Evolutionary conservation across 1,140 invertebrate genomes (phyloP).

Genomic region (Mycetomoellerius zeteki): DNA sequence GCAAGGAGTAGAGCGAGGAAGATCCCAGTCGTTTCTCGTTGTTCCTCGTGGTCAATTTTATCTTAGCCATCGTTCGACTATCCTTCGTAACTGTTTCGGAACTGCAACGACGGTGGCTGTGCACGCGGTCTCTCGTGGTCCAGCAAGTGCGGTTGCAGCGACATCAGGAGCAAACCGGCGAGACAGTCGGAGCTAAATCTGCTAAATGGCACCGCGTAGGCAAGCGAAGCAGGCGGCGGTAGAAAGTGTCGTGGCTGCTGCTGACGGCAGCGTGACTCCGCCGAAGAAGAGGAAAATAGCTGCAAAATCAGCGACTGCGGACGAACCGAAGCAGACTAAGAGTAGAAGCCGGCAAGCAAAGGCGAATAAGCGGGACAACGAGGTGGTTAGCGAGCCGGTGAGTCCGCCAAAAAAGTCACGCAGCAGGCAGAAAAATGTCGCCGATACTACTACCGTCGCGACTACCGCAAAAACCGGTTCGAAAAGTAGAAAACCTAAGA

Average conservation of each 20-base stretch:
- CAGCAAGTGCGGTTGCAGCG: background rate
- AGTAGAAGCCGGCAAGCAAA: background rate
- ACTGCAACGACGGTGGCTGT: background rate
- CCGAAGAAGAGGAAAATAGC: slow-evolving; percentile 53
- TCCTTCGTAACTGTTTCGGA: background rate
- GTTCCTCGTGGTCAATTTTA: background rate
- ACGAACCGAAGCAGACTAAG: background rate
- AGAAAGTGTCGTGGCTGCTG: slow-evolving; percentile 8
- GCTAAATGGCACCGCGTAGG: slow-evolving; percentile 64
- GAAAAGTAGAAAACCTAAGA: background rate
- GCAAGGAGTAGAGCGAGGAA: background rate
- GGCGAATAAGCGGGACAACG: background rate
- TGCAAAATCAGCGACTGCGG: background rate
- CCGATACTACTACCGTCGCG: background rate
- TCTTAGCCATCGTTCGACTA: background rate
- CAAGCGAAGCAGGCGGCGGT: slow-evolving; percentile 19
- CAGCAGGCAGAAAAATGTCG: background rate
- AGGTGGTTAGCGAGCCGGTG: background rate
- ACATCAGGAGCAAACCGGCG: background rate
- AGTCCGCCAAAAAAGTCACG: background rate
- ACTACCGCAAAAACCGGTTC: background rate
- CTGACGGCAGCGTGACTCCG: slow-evolving; percentile 25
- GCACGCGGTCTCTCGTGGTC: background rate
- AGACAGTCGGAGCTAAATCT: background rate
- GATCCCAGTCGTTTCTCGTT: background rate